Conservation (phyloP, 1,140 invertebrate genomes). For the Scaptomyza montana region DNA sequence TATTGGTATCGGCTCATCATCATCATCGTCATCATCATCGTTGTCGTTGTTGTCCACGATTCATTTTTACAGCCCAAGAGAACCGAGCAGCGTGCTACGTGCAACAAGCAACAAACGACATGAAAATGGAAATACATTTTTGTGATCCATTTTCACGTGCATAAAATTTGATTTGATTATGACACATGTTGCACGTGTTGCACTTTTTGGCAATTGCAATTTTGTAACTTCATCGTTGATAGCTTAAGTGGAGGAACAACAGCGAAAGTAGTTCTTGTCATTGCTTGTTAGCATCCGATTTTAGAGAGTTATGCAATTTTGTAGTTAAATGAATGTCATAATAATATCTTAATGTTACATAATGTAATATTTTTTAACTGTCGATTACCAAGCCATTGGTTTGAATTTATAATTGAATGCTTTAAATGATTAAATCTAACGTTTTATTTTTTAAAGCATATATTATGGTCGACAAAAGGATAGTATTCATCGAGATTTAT, state of each 20-base stretch:
- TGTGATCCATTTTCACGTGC: conserved; percentile 36
- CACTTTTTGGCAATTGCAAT: conserved; percentile 28
- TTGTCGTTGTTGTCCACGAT: conserved; percentile 34
- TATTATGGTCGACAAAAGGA: too few species aligned
- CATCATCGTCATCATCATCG: conserved; percentile 32
- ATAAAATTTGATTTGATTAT: conserved; percentile 55
- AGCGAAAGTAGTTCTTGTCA: conserved; percentile 8
- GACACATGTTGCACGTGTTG: conserved; percentile 47
- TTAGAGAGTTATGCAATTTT: background rate
- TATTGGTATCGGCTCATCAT: conserved; percentile 57
- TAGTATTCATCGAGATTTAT: too few species aligned
- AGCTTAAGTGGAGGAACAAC: conserved; percentile 10
- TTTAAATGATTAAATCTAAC: too few species aligned
- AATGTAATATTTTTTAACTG: too few species aligned
- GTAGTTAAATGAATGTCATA: background rate
- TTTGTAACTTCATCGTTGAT: background rate
- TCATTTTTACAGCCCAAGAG: conserved; percentile 36
- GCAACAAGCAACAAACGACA: conserved; percentile 26
- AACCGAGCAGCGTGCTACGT: background rate
- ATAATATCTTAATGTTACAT: background rate
- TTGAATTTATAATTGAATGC: too few species aligned
- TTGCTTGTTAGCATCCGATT: background rate
- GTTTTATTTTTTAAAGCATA: too few species aligned
- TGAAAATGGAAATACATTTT: conserved; percentile 38
- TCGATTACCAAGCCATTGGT: too few species aligned